Evolutionary conservation across 2,113 vertebrate species (phyloP).

Genomic region (Mastomys coucha): DNA sequence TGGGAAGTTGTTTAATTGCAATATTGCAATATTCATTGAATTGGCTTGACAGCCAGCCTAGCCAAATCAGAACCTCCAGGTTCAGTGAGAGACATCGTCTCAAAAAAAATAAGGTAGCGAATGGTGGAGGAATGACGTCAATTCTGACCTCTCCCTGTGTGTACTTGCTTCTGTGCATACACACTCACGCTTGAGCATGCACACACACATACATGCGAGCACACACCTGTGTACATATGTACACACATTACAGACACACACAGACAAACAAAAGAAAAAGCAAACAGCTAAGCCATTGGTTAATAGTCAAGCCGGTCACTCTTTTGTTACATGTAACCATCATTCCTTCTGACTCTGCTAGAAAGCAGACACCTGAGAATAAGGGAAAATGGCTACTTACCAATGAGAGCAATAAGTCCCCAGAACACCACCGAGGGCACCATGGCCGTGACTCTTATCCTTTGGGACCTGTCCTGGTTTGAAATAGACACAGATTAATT

Average conservation of each 20-base stretch:
- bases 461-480: conserved; percentile 18
- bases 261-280: background rate
- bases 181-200: too few species aligned
- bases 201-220: too few species aligned
- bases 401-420: conserved; percentile 75
- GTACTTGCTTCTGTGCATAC: too few species aligned
- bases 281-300: background rate
- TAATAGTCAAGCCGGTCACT: background rate
- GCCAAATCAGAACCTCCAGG: background rate
- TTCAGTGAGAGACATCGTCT: too few species aligned
- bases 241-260: background rate
- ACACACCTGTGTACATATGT: too few species aligned
- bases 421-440: background rate
- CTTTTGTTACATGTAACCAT: background rate
- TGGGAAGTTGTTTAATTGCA: background rate
- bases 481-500: conserved; percentile 61
- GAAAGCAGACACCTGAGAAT: background rate
- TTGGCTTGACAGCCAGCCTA: too few species aligned
- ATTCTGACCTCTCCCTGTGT: background rate
- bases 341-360: background rate
- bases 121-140: background rate
- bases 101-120: background rate
- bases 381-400: conserved; percentile 67
- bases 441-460: conserved; percentile 44
- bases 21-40: too few species aligned